These are phyloP conservation scores for Drosophila affinis DNA, from an alignment of 2,888 invertebrate species.

Conservation along the genomic window DNA sequence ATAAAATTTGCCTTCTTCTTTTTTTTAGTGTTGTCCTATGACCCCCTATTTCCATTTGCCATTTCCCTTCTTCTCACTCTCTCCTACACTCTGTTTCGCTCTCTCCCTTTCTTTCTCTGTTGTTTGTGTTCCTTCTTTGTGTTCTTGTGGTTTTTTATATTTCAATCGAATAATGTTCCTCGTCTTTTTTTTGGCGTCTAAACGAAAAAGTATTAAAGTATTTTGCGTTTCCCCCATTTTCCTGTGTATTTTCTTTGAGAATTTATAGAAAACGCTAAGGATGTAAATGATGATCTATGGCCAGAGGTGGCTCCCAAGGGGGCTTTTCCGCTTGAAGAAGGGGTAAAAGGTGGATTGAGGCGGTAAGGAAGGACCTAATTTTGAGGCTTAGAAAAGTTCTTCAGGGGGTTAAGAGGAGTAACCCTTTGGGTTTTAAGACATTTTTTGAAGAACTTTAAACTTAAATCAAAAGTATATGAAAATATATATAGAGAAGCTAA, in stretches of 20 bases:
- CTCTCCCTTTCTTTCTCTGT: constrained; percentile 21
- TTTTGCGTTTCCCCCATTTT: constrained; percentile 6
- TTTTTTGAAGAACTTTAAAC: not conserved
- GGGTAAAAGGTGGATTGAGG: not conserved
- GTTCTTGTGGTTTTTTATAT: constrained; percentile 69
- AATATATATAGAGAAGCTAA: too few relatives aligned
- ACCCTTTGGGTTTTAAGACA: not conserved
- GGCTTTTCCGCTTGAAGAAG: constrained; percentile 20
- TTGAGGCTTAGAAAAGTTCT: not conserved
- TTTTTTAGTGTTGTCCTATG: constrained; percentile 66
- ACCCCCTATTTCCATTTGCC: constrained; percentile 36
- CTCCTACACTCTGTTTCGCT: constrained; percentile 6
- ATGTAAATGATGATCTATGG: constrained; percentile 70
- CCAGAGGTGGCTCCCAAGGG: constrained; percentile 36
- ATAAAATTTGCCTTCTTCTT: constrained; percentile 69
- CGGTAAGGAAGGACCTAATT: not conserved
- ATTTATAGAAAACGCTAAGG: constrained; percentile 51
- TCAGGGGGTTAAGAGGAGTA: not conserved
- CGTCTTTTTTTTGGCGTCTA: constrained; percentile 4
- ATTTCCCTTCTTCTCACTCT: not conserved
- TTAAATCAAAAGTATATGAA: too few relatives aligned
- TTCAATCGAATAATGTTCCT: constrained; percentile 58
- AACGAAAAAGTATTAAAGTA: constrained; percentile 23
- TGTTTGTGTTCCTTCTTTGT: constrained; percentile 25
- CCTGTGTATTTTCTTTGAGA: constrained; percentile 14